Evolutionary conservation across 2,797 vertebrate genomes (phyloP).

Genomic region (Austrolebias charrua): DNA sequence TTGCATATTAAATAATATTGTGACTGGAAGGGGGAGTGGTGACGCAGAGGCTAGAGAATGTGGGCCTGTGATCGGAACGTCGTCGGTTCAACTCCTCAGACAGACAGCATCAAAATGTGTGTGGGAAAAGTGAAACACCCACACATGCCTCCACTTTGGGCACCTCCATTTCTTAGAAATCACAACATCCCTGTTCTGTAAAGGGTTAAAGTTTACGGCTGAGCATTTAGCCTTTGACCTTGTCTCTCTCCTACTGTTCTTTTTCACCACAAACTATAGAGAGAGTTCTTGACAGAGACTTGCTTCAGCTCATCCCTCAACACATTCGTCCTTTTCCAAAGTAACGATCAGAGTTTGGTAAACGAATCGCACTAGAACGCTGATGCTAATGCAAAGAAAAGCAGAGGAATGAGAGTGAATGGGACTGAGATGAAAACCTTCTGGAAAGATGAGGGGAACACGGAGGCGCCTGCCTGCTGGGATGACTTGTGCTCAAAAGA

Average conservation of each 20-base stretch:
- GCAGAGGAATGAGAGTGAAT: constrained; percentile 2
- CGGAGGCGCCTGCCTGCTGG: constrained; percentile 26
- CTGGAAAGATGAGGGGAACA: constrained; percentile 29
- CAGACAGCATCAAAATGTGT: too few species aligned
- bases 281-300: constrained; percentile 12
- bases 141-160: too few species aligned
- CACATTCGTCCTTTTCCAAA: constrained; percentile 3
- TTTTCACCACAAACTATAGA: constrained; percentile 4
- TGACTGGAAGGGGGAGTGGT: too few species aligned
- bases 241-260: background rate
- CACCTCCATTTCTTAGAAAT: constrained; percentile 19
- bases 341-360: constrained; percentile 9
- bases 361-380: constrained; percentile 5
- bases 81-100: too few species aligned
- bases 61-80: too few species aligned
- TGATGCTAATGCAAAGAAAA: constrained; percentile 18
- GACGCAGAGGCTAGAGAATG: too few species aligned
- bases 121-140: too few species aligned
- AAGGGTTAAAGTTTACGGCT: constrained; percentile 22
- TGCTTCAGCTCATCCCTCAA: constrained; percentile 11
- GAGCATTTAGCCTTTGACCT: constrained; percentile 29
- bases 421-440: constrained; percentile 47
- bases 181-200: constrained; percentile 19
- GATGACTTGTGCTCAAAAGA: constrained; percentile 37
- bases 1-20: too few species aligned